Base-by-base conservation (phyloP, 1,140 invertebrate genomes). In the Helicoverpa zea region DNA sequence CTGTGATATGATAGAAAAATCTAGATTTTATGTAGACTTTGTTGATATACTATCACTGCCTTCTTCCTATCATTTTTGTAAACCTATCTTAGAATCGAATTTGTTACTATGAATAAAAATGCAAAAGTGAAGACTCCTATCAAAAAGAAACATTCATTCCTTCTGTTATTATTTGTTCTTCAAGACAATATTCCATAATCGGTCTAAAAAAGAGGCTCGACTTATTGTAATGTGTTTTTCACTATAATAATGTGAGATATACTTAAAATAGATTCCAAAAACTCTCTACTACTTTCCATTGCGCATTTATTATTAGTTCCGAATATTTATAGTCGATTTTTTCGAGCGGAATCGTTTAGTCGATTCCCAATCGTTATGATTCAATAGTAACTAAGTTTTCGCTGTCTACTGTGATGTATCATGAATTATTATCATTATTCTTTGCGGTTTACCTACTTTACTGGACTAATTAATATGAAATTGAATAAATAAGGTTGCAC, bases 1-100 rank as follows among this genome's bases (percentile, higher is more conserved):
- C 87, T 89, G 87, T 90, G 86, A 86, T 89, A 88, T 87, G 63
- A 79, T 80, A 84, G 79, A 77, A 79, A 58, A 43, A 58, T 56
- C 63, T 80, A 76, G 64, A 68, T 18, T 51, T 68, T 23, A n/a
- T 23, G 64, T 47, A 47, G 64, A 18, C 16, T 49, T 68, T 68
- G 47, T n/a, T 51, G 16, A 13, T 13, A 30, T 23, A 68, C 9
- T 16, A 23, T 51, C 47, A 68, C 47, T 68, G 64, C 30, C 63
- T 43, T 64, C 13, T 35, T 35, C 10, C 3, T 43, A 43, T 0
- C 35, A 43, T 43, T 43, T 7, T 43, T 43, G 7, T 35, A 9
- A 35, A 35, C 3, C 35, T 35, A 9, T 43, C 9, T 43, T 43
- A 43, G 35, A 43, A 43, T 9, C 9, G 1, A 43, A 43, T 43